Percentiles rank a stretch among this genome's conserved stretches.
phyloP scores from a whole-genome alignment of 2,888 invertebrate species.

The Plebejus melissa region DNA sequence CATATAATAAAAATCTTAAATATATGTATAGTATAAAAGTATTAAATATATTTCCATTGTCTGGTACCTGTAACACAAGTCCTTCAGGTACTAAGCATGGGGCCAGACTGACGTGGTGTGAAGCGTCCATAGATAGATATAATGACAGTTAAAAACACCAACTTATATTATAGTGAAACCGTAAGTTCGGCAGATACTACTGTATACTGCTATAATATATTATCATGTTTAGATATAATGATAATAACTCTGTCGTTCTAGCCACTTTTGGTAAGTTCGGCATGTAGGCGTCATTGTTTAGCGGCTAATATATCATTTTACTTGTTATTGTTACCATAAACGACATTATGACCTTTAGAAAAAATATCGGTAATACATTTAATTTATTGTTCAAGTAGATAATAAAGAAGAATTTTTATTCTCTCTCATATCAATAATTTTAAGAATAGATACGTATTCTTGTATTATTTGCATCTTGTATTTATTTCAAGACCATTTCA shows the following conservation, averaged over 20 bases:
- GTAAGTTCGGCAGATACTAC: slow-evolving; percentile 2
- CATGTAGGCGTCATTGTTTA: slow-evolving; percentile 61
- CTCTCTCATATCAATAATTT: neutral
- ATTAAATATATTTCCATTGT: no score
- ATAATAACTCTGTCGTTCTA: slow-evolving; percentile 61
- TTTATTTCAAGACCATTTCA: no score
- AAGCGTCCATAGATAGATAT: neutral
- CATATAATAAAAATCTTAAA: no score
- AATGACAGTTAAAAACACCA: neutral
- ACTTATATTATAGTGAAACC: slow-evolving; percentile 26
- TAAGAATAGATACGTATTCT: neutral
- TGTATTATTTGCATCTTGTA: no score
- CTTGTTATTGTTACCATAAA: slow-evolving; percentile 30
- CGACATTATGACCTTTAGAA: slow-evolving; percentile 21
- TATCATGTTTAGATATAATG: slow-evolving; percentile 43
- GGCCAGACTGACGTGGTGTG: no score
- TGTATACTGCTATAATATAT: slow-evolving; percentile 31
- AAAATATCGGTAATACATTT: slow-evolving; percentile 28
- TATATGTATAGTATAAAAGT: no score
- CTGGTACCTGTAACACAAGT: no score
- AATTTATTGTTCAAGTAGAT: slow-evolving; percentile 14
- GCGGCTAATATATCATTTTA: slow-evolving; percentile 41
- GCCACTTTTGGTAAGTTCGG: slow-evolving; percentile 47
- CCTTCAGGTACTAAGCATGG: no score
- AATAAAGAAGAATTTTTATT: slow-evolving; percentile 32